These are phyloP conservation scores for Heliothis peltigera DNA, from an alignment of 2,888 invertebrate genomes.

Conservation along the genomic window DNA sequence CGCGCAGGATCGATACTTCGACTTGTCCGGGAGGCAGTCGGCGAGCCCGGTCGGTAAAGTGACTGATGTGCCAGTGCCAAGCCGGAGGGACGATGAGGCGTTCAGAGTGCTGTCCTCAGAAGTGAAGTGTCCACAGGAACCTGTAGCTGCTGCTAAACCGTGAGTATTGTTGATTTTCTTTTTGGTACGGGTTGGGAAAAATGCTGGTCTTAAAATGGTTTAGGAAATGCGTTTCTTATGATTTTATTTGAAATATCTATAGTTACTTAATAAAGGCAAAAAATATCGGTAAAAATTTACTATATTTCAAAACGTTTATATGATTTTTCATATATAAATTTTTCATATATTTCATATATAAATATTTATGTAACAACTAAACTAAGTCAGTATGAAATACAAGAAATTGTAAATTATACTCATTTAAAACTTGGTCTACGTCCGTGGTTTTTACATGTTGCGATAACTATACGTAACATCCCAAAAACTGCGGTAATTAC, in stretches of 20 bases:
- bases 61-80: conserved; percentile 71
- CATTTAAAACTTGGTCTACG: background rate
- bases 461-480: background rate
- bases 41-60: conserved; percentile 62
- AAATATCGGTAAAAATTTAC: no score
- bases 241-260: no score
- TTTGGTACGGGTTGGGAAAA: no score
- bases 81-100: conserved; percentile 67
- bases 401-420: no score
- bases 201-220: no score
- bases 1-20: conserved; percentile 86
- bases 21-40: conserved; percentile 75
- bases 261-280: no score
- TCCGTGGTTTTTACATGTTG: background rate
- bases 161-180: conserved; percentile 63
- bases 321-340: no score
- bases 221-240: no score
- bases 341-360: no score
- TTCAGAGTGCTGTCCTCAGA: conserved; percentile 74
- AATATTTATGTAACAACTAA: no score
- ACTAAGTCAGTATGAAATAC: no score
- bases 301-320: no score
- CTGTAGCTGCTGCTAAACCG: conserved; percentile 65
- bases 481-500: conserved; percentile 5
- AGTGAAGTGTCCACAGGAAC: conserved; percentile 63